Conservation (phyloP, 2,888 invertebrate genomes). For the Meteorus colon region DNA sequence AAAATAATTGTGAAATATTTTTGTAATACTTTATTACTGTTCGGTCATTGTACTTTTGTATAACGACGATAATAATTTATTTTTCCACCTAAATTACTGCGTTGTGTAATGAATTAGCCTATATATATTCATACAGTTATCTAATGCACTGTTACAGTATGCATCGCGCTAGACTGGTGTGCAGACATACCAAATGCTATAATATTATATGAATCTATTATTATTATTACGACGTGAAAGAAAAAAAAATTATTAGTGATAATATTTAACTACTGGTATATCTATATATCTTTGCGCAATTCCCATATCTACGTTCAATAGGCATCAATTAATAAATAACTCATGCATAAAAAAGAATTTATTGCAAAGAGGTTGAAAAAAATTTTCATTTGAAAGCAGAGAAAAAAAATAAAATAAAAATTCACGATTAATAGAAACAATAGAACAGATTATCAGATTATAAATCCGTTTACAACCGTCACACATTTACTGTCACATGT, state of each 20-base stretch:
- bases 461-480: neutral
- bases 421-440: neutral
- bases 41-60: constrained; percentile 20
- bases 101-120: neutral
- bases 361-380: neutral
- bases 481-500: constrained; percentile 3
- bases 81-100: constrained; percentile 1
- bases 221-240: neutral
- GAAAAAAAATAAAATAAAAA: neutral
- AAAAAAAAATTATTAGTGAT: neutral
- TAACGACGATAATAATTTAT: neutral
- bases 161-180: neutral
- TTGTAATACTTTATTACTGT: constrained; percentile 34
- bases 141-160: constrained; percentile 4
- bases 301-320: neutral
- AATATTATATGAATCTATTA: neutral
- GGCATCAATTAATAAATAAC: neutral
- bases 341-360: neutral
- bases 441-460: neutral
- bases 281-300: too few relatives aligned
- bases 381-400: neutral
- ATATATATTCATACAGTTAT: neutral
- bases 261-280: neutral
- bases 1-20: constrained; percentile 34
- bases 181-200: neutral